These are phyloP conservation scores for Leptobrachium leishanense DNA, from an alignment of 2,113 vertebrate genomes.

Conservation along the genomic window DNA sequence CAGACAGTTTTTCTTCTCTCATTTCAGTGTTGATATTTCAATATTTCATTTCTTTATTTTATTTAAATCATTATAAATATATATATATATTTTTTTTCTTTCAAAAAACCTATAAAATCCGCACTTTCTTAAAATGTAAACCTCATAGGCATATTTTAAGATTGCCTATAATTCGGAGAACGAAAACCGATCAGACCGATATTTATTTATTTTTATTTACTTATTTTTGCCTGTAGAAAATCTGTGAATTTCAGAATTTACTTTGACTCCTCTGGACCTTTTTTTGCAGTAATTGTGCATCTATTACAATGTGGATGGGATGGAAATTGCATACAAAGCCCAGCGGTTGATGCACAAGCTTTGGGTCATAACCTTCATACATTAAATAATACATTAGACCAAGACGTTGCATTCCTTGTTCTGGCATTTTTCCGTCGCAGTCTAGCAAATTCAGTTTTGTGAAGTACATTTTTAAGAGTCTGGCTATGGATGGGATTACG, in stretches of 20 bases:
- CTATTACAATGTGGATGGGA: background rate
- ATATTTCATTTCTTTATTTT: no score
- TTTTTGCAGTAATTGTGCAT: background rate
- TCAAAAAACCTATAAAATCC: no score
- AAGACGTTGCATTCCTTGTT: background rate
- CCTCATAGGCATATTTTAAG: no score
- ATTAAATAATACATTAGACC: conserved; percentile 23
- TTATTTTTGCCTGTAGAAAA: no score
- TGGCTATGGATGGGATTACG: background rate
- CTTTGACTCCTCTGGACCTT: background rate
- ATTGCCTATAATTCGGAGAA: no score
- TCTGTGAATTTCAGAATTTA: background rate
- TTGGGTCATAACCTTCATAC: conserved; percentile 17
- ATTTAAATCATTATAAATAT: no score
- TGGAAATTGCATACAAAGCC: background rate
- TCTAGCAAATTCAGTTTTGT: background rate
- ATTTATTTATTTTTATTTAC: no score
- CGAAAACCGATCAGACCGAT: no score
- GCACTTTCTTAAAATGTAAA: no score
- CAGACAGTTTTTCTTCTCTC: no score
- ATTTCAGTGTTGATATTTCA: no score
- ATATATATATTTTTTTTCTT: no score
- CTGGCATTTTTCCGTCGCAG: background rate
- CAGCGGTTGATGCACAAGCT: conserved; percentile 4
- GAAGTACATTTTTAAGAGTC: background rate